Evolutionary conservation across 2,888 invertebrate genomes (phyloP).

Genomic region (Allophyes oxyacanthae): DNA sequence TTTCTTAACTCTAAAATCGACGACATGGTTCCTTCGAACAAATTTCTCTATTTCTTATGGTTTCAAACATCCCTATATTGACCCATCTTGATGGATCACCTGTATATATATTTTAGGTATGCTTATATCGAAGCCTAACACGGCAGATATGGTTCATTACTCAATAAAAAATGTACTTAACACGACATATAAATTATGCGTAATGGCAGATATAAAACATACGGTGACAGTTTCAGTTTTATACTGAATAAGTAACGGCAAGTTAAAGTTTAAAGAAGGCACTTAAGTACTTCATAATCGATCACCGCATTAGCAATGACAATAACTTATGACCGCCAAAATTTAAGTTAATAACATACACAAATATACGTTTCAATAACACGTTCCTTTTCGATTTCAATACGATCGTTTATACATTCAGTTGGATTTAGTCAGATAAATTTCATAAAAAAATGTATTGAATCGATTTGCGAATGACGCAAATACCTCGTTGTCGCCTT

Average conservation of each 20-base stretch:
- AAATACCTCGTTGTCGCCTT: slow-evolving; percentile 66
- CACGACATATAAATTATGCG: slow-evolving; percentile 34
- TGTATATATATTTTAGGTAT: background rate
- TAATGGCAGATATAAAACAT: slow-evolving; percentile 16
- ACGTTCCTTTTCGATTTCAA: slow-evolving; percentile 58
- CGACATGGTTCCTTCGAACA: no score
- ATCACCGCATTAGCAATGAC: slow-evolving; percentile 20
- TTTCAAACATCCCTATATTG: no score
- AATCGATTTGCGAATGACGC: slow-evolving; percentile 76
- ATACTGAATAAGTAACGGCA: slow-evolving; percentile 8
- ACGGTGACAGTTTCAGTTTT: slow-evolving; percentile 27
- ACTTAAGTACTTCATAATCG: slow-evolving; percentile 21
- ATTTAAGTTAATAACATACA: slow-evolving; percentile 33
- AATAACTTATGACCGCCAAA: slow-evolving; percentile 18
- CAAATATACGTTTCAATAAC: slow-evolving; percentile 30
- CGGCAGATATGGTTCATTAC: slow-evolving; percentile 29
- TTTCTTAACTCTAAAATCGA: no score
- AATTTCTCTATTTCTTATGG: no score
- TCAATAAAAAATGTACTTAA: slow-evolving; percentile 22
- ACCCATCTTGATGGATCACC: no score
- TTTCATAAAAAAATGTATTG: slow-evolving; percentile 62
- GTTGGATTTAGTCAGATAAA: slow-evolving; percentile 57
- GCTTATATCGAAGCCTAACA: slow-evolving; percentile 10
- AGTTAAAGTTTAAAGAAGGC: slow-evolving; percentile 9
- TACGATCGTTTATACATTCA: slow-evolving; percentile 66